phyloP scores from a whole-genome alignment of 2,888 invertebrate species.

The Strigamia maritima region DNA sequence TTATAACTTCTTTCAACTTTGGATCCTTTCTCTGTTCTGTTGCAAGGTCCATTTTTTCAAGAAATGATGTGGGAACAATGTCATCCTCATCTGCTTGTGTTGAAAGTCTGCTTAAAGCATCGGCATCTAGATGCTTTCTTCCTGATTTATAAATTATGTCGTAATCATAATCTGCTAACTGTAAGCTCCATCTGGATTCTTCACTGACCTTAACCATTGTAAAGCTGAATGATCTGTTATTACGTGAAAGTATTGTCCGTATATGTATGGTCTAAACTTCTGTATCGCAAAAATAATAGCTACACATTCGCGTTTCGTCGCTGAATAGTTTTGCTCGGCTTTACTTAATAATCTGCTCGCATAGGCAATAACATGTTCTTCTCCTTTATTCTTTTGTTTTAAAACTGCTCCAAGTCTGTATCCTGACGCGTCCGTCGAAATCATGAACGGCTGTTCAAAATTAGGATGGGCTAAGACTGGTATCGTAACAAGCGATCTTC shows the following conservation, averaged over 20 bases:
- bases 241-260: background rate
- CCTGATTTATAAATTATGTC: constrained; percentile 25
- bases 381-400: constrained; percentile 32
- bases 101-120: constrained; percentile 34
- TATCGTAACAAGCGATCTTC: background rate
- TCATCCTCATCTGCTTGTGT: too few species aligned
- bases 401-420: constrained; percentile 38
- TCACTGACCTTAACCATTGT: constrained; percentile 36
- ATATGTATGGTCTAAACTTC: constrained; percentile 38
- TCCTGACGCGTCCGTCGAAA: constrained; percentile 38
- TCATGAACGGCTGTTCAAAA: constrained; percentile 7
- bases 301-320: too few species aligned
- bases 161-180: constrained; percentile 28
- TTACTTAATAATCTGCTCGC: too few species aligned
- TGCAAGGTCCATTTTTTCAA: too few species aligned
- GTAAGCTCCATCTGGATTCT: constrained; percentile 40
- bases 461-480: background rate
- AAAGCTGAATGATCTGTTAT: constrained; percentile 37
- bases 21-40: too few species aligned
- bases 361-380: background rate
- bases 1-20: too few species aligned
- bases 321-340: background rate
- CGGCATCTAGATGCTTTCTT: constrained; percentile 15
- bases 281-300: constrained; percentile 36
- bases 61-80: too few species aligned